Evolutionary conservation across 2,113 vertebrate species (phyloP).

Genomic region (Microcebus lehilahytsara): DNA sequence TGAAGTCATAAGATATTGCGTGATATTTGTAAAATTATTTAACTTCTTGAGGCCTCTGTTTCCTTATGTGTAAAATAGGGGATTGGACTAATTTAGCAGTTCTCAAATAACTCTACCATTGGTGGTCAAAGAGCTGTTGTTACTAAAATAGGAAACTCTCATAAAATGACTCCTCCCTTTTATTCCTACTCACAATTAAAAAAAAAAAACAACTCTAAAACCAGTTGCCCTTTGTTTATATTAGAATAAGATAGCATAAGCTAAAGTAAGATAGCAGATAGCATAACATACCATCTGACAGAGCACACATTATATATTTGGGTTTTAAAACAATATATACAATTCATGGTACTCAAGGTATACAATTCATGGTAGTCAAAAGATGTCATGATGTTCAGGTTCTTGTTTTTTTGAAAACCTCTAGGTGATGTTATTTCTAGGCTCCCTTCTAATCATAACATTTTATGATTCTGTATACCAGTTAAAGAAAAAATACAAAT

Average conservation of each 20-base stretch:
- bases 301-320: background rate
- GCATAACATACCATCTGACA: background rate
- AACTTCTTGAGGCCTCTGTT: background rate
- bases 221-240: background rate
- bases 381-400: background rate
- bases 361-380: background rate
- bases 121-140: background rate
- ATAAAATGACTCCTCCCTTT: background rate
- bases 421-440: background rate
- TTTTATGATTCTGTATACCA: conserved; percentile 7
- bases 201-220: background rate
- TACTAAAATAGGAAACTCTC: too few species aligned
- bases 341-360: background rate
- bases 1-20: background rate
- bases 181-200: background rate
- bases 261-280: background rate
- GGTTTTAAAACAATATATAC: background rate
- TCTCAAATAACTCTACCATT: background rate
- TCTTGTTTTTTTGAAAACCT: background rate
- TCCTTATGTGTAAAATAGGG: background rate
- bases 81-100: background rate
- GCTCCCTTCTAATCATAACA: background rate
- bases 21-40: background rate
- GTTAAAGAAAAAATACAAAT: background rate
- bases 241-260: background rate